These are phyloP conservation scores for Guaruba guarouba DNA, from an alignment of 2,113 vertebrate genomes.

Conservation along the genomic window DNA sequence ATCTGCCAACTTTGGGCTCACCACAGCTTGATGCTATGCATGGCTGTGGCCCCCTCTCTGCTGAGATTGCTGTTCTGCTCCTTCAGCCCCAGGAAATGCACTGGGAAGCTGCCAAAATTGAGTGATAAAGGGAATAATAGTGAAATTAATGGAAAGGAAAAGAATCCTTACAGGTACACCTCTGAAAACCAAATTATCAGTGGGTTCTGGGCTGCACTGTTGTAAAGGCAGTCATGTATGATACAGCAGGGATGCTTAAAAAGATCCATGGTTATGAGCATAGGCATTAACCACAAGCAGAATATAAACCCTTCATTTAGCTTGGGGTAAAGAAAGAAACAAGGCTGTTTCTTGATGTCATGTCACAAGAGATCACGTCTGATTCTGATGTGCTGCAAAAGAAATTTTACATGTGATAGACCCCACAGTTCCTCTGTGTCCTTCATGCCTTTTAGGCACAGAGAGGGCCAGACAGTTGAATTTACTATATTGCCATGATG, in stretches of 20 bases:
- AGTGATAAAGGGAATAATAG: neutral
- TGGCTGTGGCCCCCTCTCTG: neutral
- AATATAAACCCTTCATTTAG: slow-evolving; percentile 51
- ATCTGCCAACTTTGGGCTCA: no score
- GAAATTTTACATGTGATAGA: slow-evolving; percentile 58
- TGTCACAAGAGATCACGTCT: slow-evolving; percentile 46
- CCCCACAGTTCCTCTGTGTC: slow-evolving; percentile 28
- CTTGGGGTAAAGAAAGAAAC: slow-evolving; percentile 40
- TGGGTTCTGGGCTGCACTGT: neutral
- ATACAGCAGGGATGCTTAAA: neutral
- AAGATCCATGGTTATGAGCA: neutral
- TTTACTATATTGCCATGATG: slow-evolving; percentile 8
- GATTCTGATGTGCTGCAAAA: slow-evolving; percentile 23
- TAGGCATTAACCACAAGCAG: slow-evolving; percentile 26
- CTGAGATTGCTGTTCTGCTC: neutral
- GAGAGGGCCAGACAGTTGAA: slow-evolving; percentile 5
- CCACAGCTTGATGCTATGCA: fast-evolving
- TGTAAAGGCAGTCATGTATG: neutral
- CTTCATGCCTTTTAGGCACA: slow-evolving; percentile 58
- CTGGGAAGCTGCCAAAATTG: neutral
- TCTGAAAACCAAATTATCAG: neutral
- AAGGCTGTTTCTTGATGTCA: slow-evolving; percentile 54
- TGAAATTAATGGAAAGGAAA: neutral
- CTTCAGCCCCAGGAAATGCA: neutral
- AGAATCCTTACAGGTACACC: neutral